Evolutionary conservation across 2,113 vertebrate genomes (phyloP).

Genomic region (Gallinago paraguaiae): DNA sequence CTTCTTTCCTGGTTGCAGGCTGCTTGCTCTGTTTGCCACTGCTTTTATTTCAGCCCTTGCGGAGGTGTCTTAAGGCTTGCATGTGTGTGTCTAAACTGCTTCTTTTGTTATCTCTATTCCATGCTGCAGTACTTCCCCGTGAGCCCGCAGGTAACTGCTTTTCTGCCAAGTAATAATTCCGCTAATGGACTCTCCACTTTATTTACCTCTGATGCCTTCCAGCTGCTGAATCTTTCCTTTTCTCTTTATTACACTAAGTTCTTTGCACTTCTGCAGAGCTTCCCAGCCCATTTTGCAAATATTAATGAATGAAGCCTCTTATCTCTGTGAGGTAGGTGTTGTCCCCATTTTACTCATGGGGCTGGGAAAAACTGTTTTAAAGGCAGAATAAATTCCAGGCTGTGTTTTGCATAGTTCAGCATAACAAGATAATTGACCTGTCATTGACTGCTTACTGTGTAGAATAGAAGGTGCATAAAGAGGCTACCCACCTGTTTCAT

Average conservation of each 20-base stretch:
- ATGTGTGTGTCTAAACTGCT: slow-evolving; percentile 16
- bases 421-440: not conserved
- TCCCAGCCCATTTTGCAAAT: slow-evolving; percentile 16
- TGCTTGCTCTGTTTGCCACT: not conserved
- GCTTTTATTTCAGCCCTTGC: slow-evolving; percentile 26
- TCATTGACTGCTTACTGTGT: not conserved
- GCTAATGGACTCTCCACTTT: slow-evolving; percentile 17
- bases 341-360: not conserved
- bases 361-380: not conserved
- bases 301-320: not conserved
- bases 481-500: not conserved
- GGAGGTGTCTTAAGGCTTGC: not conserved
- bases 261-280: slow-evolving; percentile 26
- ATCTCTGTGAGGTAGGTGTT: slow-evolving; percentile 6
- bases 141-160: slow-evolving; percentile 84
- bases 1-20: not conserved
- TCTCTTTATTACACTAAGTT: not conserved
- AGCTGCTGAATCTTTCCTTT: not conserved
- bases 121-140: slow-evolving; percentile 86
- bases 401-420: not conserved
- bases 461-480: not conserved
- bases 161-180: slow-evolving; percentile 32
- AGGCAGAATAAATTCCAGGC: not conserved
- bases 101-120: slow-evolving; percentile 63
- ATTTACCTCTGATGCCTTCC: not conserved